phyloP scores from a whole-genome alignment of 2,797 vertebrate species.

The Xiphorhynchus erythropygius region DNA sequence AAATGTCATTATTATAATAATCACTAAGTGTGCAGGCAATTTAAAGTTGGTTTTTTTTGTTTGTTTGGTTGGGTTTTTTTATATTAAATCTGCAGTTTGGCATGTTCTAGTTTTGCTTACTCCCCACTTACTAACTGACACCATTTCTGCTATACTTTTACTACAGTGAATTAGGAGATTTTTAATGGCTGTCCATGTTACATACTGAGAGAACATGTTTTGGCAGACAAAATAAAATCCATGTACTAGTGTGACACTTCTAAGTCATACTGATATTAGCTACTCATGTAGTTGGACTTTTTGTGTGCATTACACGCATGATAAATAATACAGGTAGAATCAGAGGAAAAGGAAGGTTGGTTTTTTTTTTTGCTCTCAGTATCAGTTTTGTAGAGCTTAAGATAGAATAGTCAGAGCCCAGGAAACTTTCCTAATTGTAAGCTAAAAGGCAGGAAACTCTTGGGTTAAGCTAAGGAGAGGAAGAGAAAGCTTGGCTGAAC shows the following conservation, averaged over 20 bases:
- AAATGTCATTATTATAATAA: neutral
- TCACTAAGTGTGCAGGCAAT: neutral
- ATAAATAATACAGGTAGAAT: neutral
- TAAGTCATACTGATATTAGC: neutral
- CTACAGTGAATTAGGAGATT: neutral
- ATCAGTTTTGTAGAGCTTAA: neutral
- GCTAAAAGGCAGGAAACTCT: neutral
- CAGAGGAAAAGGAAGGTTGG: neutral
- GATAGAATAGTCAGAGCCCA: neutral
- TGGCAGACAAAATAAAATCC: neutral
- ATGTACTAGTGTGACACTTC: neutral
- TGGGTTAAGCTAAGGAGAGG: neutral
- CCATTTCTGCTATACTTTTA: neutral
- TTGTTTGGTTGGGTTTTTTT: neutral
- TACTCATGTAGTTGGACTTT: neutral
- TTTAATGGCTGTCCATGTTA: neutral
- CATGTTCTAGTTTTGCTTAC: neutral
- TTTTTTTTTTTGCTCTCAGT: neutral
- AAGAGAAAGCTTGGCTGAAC: neutral
- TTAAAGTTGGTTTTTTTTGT: neutral
- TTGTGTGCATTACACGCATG: fast-evolving
- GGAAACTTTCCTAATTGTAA: neutral
- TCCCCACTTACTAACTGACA: neutral
- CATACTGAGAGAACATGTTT: neutral
- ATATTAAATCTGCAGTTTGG: neutral